Conservation (phyloP, 2,797 vertebrate genomes). For the Coccyzus lansbergi region DNA sequence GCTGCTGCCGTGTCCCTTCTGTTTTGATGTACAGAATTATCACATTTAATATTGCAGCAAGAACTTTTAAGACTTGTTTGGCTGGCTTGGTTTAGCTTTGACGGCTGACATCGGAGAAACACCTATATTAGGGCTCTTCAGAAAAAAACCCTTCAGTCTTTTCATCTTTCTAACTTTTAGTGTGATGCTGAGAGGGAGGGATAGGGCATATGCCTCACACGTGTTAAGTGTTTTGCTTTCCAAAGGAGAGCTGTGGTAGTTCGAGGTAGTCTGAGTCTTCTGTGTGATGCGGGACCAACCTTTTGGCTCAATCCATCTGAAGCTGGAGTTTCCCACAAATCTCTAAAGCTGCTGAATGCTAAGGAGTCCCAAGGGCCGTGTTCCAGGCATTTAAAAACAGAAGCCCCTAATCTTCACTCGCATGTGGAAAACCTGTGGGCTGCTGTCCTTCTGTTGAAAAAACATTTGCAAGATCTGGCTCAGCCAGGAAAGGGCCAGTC, state of each 20-base stretch:
- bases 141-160: neutral
- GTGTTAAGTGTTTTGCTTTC: neutral
- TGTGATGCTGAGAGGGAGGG: neutral
- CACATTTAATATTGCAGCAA: neutral
- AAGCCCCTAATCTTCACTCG: neutral
- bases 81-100: constrained; percentile 25
- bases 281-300: neutral
- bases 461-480: neutral
- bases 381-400: neutral
- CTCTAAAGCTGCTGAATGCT: neutral
- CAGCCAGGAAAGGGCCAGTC: neutral
- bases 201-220: neutral
- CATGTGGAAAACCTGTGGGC: neutral
- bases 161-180: constrained; percentile 20
- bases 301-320: neutral
- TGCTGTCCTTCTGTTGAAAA: neutral
- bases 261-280: neutral
- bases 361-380: neutral
- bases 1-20: neutral
- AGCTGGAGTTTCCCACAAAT: neutral
- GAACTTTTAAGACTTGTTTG: constrained; percentile 45
- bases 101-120: neutral
- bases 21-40: constrained; percentile 1
- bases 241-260: neutral
- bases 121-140: neutral